phyloP scores from a whole-genome alignment of 2,888 invertebrate genomes.

The Incurvaria masculella region DNA sequence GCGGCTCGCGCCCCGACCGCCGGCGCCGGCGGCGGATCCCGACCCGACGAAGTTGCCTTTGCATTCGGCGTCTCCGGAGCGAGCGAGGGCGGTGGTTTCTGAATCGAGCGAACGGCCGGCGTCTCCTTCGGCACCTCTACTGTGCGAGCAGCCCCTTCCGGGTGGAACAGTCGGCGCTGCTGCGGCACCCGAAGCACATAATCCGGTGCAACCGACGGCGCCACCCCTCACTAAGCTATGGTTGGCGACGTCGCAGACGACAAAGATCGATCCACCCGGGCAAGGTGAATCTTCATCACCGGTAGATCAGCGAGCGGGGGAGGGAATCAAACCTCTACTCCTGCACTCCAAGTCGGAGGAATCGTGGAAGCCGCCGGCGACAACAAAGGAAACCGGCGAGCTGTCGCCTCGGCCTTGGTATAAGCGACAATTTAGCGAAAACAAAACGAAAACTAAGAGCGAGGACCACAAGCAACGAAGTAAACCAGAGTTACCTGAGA shows the following conservation, averaged over 20 bases:
- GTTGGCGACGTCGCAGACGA: too few relatives aligned
- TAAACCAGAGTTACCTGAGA: constrained; percentile 42
- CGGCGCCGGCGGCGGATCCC: constrained; percentile 22
- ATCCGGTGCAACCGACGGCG: constrained; percentile 21
- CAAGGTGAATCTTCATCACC: constrained; percentile 15
- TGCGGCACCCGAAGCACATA: too few relatives aligned
- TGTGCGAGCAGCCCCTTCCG: too few relatives aligned
- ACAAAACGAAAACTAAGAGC: constrained; percentile 20
- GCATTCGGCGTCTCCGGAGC: too few relatives aligned
- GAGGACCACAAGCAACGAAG: constrained; percentile 32
- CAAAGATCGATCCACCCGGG: constrained; percentile 22
- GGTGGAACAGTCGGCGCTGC: too few relatives aligned
- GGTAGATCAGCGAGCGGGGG: constrained; percentile 6
- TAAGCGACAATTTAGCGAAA: constrained; percentile 43
- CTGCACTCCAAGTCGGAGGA: constrained; percentile 1
- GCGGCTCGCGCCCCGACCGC: constrained; percentile 57
- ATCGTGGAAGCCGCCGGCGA: neutral
- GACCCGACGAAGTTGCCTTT: too few relatives aligned
- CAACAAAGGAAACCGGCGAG: constrained; percentile 3
- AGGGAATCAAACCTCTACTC: neutral
- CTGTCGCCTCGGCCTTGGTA: constrained; percentile 64
- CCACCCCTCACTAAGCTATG: too few relatives aligned
- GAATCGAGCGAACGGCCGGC: too few relatives aligned
- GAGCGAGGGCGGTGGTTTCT: too few relatives aligned
- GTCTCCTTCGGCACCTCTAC: too few relatives aligned